Evolutionary conservation across 2,797 vertebrate genomes (phyloP), one percentile per base, ranked within the genome.

Genomic region (Enteromius treurensis): DNA sequence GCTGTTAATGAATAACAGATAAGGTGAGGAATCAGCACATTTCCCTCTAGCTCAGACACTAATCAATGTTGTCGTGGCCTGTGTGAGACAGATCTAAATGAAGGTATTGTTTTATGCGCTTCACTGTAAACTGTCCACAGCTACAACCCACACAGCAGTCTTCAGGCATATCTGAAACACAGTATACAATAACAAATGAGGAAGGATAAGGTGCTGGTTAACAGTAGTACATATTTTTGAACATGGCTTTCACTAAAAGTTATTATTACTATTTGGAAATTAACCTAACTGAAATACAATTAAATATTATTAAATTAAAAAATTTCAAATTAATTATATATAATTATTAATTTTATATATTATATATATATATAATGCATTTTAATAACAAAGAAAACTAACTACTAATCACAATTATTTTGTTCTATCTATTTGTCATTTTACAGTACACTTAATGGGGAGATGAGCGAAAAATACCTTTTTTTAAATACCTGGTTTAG

Each of bases 1-100:
- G 87, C 82, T 88, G 94, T 96, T 95, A 96, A 96, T 96, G 91
- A 91, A 58, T 96, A 94, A 95, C 93, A 10, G 7, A 75, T 84
- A 62, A 80, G 82, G 85, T 80, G 60, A 91, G 91, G 92, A 92
- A 92, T 95, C 93, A 93, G 93, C 93, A 94, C 91, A 94, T 94
- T 94, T 92, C 90, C 93, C 89, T 92, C 88, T 92, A 87, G 89
- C 88, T 90, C 89, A 92, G 89, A 47, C 87, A 55, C 60, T 58
- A 87, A 93, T 95, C 92, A 83, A 94, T 92, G 91, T 60, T 81
- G 87, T 86, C 82, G 91, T 78, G 90, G 86, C 89, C 83, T 65
- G 5, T 3, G 88, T 73, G 76, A 19, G 37, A 85, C 51, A 53
- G 70, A 83, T 83, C 84, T 93, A 87, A 95, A 94, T 90, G 87